These are phyloP conservation scores for Malachius bipustulatus DNA, from an alignment of 2,888 invertebrate genomes.

Conservation along the genomic window DNA sequence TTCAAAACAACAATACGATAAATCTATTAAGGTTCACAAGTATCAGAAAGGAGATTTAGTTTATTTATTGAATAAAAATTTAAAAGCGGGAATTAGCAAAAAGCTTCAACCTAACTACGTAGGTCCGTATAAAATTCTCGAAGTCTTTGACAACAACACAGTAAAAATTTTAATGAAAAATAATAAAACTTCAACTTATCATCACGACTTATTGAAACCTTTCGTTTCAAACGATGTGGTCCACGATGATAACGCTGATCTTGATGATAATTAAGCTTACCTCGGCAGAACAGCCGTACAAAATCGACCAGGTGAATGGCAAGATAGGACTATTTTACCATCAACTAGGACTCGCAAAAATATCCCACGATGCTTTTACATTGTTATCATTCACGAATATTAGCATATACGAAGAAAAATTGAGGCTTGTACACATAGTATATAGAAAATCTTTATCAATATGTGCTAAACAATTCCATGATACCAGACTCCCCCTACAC, in stretches of 20 bases:
- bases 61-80: conserved; percentile 11
- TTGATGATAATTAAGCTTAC: too few relatives aligned
- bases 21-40: conserved; percentile 12
- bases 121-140: conserved; percentile 14
- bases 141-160: conserved; percentile 8
- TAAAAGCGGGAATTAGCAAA: conserved; percentile 9
- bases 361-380: conserved; percentile 1
- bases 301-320: not conserved
- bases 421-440: too few relatives aligned
- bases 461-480: too few relatives aligned
- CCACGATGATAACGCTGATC: too few relatives aligned
- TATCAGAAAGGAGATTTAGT: conserved; percentile 12
- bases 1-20: conserved; percentile 23
- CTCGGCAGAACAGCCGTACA: too few relatives aligned
- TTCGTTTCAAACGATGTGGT: too few relatives aligned
- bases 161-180: conserved; percentile 1
- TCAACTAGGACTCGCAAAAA: not conserved
- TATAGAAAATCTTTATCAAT: too few relatives aligned
- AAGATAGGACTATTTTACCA: not conserved
- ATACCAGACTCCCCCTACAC: too few relatives aligned
- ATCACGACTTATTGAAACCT: conserved; percentile 7
- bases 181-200: conserved; percentile 8
- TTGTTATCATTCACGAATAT: conserved; percentile 2
- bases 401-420: not conserved
- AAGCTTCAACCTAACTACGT: conserved; percentile 15